Percentiles rank a stretch among this genome's conserved stretches.
Evolutionary conservation across 2,888 invertebrate genomes (phyloP).

Genomic region (Lysandra bellargus): DNA sequence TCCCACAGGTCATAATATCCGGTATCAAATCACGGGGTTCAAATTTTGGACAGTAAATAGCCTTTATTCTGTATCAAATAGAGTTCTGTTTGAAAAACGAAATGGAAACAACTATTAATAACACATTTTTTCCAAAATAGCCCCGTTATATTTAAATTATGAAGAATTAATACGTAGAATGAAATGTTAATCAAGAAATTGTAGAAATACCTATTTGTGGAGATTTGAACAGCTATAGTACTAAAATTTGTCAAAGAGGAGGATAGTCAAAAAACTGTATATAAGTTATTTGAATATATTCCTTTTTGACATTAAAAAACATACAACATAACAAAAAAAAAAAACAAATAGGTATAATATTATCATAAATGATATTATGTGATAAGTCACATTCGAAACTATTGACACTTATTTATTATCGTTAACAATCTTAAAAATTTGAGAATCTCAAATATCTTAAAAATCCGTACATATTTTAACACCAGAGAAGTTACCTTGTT

Average conservation of each 20-base stretch:
- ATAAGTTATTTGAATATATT: too few relatives aligned
- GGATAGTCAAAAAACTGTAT: too few relatives aligned
- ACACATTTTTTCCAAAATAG: neutral
- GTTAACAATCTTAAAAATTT: neutral
- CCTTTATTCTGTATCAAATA: conserved; percentile 1
- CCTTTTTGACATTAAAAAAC: too few relatives aligned
- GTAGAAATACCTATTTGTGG: neutral
- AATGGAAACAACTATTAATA: neutral
- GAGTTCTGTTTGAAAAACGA: neutral
- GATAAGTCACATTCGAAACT: neutral
- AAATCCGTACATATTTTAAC: neutral
- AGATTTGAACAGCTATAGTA: neutral
- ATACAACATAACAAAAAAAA: too few relatives aligned
- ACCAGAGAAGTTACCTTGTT: neutral
- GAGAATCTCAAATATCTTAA: neutral
- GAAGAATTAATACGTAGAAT: neutral
- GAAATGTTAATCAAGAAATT: neutral
- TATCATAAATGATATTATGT: too few relatives aligned
- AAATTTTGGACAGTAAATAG: conserved; percentile 22
- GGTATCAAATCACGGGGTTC: conserved; percentile 63
- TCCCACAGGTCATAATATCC: conserved; percentile 69
- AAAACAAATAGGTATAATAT: too few relatives aligned
- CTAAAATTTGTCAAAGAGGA: too few relatives aligned
- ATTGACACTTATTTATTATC: neutral
- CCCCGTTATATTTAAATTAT: neutral